phyloP scores from a whole-genome alignment of 1,140 invertebrate genomes.

The Drosophila ohnishii region DNA sequence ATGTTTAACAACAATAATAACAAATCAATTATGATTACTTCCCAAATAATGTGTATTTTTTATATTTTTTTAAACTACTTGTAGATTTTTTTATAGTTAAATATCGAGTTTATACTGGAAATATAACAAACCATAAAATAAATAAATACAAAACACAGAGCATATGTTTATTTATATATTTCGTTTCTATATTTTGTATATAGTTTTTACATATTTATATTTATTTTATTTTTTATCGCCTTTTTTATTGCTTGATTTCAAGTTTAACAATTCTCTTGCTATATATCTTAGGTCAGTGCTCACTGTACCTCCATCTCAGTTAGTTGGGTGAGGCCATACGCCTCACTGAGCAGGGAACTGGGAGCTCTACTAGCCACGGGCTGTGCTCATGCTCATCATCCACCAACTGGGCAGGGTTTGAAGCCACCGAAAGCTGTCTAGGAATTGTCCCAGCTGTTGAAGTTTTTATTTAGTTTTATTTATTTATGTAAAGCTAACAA shows the following conservation, averaged over 20 bases:
- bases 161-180: too few relatives aligned
- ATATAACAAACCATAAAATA: too few relatives aligned
- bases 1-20: background rate
- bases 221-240: too few relatives aligned
- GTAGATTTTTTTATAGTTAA: too few relatives aligned
- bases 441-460: background rate
- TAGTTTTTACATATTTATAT: background rate
- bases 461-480: too few relatives aligned
- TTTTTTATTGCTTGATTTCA: background rate
- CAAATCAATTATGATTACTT: too few relatives aligned
- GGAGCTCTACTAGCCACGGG: background rate
- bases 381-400: constrained; percentile 2
- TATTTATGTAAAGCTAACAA: too few relatives aligned
- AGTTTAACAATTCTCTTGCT: background rate
- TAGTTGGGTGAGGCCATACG: constrained; percentile 11
- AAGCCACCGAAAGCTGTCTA: background rate
- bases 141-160: too few relatives aligned
- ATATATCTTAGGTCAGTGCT: constrained; percentile 56
- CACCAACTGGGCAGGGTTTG: constrained; percentile 5
- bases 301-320: constrained; percentile 15
- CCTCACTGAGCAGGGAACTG: constrained; percentile 11
- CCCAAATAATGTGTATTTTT: background rate
- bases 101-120: too few relatives aligned
- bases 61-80: too few relatives aligned
- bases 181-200: background rate